Percentiles rank a stretch among this genome's conserved stretches.
Evolutionary conservation across 2,888 invertebrate genomes (phyloP).

Genomic region (Amblyteles armatorius): DNA sequence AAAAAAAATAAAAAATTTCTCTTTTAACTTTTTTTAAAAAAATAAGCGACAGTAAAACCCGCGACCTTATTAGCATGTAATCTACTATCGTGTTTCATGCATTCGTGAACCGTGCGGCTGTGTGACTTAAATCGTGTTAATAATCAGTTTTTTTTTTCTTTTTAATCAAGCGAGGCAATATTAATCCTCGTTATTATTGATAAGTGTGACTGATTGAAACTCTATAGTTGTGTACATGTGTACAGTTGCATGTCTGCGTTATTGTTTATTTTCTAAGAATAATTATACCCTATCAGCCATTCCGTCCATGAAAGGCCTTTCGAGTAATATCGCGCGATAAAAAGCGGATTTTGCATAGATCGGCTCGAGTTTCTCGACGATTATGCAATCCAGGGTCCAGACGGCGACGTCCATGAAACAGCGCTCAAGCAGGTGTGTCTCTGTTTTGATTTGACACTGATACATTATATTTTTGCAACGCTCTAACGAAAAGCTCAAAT

Average conservation of each 20-base stretch:
- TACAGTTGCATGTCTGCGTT: conserved; percentile 38
- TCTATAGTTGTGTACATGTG: conserved; percentile 10
- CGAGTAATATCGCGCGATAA: conserved; percentile 72
- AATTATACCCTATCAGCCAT: conserved; percentile 80
- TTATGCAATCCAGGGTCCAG: conserved; percentile 18
- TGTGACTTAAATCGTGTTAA: conserved; percentile 77
- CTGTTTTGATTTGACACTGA: background rate
- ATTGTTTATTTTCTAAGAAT: conserved; percentile 60
- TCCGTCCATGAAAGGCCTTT: conserved; percentile 83
- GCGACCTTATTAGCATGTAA: conserved; percentile 37
- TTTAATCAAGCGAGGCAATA: conserved; percentile 37
- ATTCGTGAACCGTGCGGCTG: conserved; percentile 77
- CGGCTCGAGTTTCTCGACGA: conserved; percentile 70
- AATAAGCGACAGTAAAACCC: conserved; percentile 28
- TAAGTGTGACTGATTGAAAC: conserved; percentile 5
- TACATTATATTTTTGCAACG: background rate
- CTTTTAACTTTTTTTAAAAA: background rate
- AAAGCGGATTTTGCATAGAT: conserved; percentile 78
- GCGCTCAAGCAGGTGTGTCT: conserved; percentile 46
- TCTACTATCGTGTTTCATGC: conserved; percentile 60
- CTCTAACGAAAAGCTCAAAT: conserved; percentile 60
- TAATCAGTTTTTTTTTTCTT: conserved; percentile 26
- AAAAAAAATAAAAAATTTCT: background rate
- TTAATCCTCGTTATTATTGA: conserved; percentile 35
- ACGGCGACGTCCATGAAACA: conserved; percentile 24